Conservation (phyloP, 2,888 invertebrate genomes). For the Hoplodrina ambigua region DNA sequence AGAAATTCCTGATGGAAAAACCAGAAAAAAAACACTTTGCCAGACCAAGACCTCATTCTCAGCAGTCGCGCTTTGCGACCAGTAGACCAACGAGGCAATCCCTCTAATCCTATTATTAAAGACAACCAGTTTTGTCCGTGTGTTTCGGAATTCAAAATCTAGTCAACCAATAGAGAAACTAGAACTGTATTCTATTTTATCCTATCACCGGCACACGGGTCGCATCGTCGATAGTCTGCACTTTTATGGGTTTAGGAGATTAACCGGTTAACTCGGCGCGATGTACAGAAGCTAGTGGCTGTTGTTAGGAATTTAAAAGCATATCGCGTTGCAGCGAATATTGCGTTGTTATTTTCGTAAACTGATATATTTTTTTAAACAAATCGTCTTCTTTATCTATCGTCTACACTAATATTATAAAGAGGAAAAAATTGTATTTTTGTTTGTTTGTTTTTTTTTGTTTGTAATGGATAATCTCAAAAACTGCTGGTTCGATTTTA, state of each 20-base stretch:
- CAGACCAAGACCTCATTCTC: no score
- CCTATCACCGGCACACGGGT: constrained; percentile 1
- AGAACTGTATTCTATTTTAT: background rate
- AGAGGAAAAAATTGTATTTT: no score
- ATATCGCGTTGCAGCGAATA: constrained; percentile 10
- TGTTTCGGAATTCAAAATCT: background rate
- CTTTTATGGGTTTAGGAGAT: constrained; percentile 57
- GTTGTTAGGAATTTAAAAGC: background rate
- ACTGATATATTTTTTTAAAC: background rate
- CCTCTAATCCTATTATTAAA: no score
- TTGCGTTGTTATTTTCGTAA: background rate
- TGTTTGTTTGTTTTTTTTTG: no score
- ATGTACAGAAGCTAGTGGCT: constrained; percentile 8
- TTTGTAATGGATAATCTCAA: no score
- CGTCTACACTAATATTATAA: no score
- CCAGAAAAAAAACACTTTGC: no score
- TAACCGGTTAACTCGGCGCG: constrained; percentile 38
- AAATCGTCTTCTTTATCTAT: background rate
- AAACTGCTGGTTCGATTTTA: no score
- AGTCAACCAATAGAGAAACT: constrained; percentile 4
- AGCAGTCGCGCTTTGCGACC: no score
- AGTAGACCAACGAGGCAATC: no score
- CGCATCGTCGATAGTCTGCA: constrained; percentile 30
- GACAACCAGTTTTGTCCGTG: no score
- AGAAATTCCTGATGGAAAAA: no score